Percentiles rank a stretch among this genome's conserved stretches.
Conservation (phyloP, 2,888 invertebrate genomes). For the Merodon equestris region DNA sequence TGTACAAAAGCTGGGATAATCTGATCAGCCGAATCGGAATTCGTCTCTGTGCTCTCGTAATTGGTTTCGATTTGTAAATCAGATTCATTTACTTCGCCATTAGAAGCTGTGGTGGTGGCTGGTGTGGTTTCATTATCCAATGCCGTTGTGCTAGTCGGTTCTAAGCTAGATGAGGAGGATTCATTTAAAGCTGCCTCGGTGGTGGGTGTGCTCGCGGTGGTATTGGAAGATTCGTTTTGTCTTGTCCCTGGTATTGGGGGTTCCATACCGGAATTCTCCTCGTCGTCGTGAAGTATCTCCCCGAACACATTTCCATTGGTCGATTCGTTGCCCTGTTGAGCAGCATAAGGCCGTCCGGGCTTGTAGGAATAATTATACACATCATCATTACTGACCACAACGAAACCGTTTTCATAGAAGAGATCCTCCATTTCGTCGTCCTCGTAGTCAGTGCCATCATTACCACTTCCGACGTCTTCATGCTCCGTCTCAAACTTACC, state of each 20-base stretch:
- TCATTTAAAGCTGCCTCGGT: too few species aligned
- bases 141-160: not conserved
- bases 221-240: not conserved
- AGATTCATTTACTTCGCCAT: conserved; percentile 2
- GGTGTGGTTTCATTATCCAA: not conserved
- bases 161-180: too few species aligned
- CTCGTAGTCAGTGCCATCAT: conserved; percentile 16
- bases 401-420: conserved; percentile 48
- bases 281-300: not conserved
- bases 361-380: conserved; percentile 26
- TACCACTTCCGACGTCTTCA: not conserved
- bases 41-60: not conserved
- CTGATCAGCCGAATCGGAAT: conserved; percentile 8
- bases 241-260: not conserved
- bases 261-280: not conserved
- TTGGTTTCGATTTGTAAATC: conserved; percentile 6
- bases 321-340: not conserved
- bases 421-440: conserved; percentile 35
- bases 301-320: conserved; percentile 13
- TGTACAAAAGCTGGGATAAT: conserved; percentile 50
- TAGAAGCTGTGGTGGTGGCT: too few species aligned
- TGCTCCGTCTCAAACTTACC: not conserved
- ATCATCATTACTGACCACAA: conserved; percentile 44
- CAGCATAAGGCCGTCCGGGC: conserved; percentile 15
- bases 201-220: too few species aligned